These are phyloP conservation scores for Steatocranus sp. DNA, from an alignment of 2,797 vertebrate species.

Conservation along the genomic window DNA sequence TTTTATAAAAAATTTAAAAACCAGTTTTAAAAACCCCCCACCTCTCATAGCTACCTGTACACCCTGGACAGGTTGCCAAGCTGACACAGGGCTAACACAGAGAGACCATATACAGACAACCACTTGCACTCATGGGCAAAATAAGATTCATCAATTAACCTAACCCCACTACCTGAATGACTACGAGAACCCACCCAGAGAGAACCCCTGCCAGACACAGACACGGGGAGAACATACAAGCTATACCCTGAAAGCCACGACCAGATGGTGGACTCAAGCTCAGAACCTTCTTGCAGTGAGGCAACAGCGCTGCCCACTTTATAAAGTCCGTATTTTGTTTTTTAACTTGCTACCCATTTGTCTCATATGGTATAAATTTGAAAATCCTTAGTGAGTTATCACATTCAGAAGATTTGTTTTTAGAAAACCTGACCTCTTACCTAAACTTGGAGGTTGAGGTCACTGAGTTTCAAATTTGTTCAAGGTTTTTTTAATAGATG, in stretches of 20 bases:
- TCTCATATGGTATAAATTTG: background rate
- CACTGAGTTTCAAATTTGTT: background rate
- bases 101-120: background rate
- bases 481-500: background rate
- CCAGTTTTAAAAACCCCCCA: fast-evolving
- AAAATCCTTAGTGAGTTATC: background rate
- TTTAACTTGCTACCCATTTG: background rate
- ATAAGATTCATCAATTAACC: background rate
- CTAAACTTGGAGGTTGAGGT: background rate
- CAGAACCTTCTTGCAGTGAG: background rate
- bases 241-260: background rate
- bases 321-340: background rate
- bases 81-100: background rate
- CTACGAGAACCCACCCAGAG: background rate
- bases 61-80: background rate
- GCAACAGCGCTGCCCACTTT: background rate
- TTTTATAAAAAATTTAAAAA: background rate
- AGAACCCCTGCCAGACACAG: background rate
- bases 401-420: background rate
- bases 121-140: background rate
- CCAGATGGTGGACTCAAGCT: background rate
- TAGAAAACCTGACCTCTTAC: background rate
- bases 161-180: background rate
- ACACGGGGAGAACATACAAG: background rate
- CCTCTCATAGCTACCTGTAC: background rate